These are phyloP conservation scores for Calonectris borealis DNA, from an alignment of 2,113 vertebrate genomes.

Conservation along the genomic window DNA sequence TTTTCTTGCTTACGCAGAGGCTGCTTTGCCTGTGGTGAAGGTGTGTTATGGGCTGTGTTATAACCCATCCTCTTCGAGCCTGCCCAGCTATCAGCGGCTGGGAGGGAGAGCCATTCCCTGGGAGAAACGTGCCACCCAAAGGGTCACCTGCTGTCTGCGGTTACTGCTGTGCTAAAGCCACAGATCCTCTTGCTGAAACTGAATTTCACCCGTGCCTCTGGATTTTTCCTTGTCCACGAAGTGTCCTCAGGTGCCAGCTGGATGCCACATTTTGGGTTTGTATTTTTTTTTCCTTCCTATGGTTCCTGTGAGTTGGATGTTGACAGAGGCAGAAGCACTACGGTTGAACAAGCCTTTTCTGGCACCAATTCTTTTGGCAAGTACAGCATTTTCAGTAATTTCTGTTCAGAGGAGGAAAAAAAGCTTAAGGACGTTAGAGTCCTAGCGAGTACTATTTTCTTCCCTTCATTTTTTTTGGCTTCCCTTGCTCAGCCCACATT, in stretches of 20 bases:
- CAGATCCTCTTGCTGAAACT: neutral
- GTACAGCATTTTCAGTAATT: neutral
- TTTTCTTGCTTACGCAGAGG: neutral
- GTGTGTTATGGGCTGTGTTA: accelerated
- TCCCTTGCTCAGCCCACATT: neutral
- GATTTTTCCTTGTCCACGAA: neutral
- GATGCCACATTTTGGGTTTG: neutral
- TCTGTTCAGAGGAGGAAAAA: neutral
- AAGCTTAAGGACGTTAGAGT: neutral
- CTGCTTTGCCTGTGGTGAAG: neutral
- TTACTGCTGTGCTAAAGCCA: neutral
- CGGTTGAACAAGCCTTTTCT: neutral
- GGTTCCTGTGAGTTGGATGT: neutral
- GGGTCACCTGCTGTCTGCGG: neutral
- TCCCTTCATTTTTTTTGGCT: neutral
- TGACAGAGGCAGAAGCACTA: neutral
- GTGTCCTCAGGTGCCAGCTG: neutral
- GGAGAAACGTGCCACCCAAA: accelerated
- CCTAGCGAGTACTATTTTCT: neutral
- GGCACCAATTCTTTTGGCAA: neutral
- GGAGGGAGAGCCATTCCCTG: neutral
- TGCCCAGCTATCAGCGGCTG: neutral
- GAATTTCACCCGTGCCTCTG: neutral
- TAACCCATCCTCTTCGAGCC: accelerated
- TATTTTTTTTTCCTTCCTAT: neutral